Percentiles rank a stretch among this genome's conserved stretches.
phyloP scores from a whole-genome alignment of 2,888 invertebrate species.

The Adelognathus sp. region DNA sequence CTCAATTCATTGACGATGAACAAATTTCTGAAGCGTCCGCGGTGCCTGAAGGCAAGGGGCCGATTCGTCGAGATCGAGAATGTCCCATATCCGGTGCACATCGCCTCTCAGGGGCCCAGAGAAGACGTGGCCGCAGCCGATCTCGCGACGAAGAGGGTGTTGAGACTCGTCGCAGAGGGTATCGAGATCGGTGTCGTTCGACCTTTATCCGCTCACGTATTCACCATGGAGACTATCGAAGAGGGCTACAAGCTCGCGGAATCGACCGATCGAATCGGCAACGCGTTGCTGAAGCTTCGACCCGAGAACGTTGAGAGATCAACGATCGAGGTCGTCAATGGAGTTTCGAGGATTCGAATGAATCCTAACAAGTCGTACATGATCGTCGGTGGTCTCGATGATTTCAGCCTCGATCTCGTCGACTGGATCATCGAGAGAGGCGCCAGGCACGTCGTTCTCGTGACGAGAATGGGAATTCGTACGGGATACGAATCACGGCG shows the following conservation, averaged over 20 bases:
- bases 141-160: conserved; percentile 89
- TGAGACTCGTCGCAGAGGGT: conserved; percentile 91
- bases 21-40: conserved; percentile 95
- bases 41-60: conserved; percentile 95
- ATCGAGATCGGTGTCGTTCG: conserved; percentile 93
- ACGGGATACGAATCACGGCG: conserved; percentile 96
- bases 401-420: conserved; percentile 96
- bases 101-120: too few relatives aligned
- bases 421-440: conserved; percentile 95
- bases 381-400: conserved; percentile 95
- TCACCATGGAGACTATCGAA: conserved; percentile 93
- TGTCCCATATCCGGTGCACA: too few relatives aligned
- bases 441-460: conserved; percentile 91
- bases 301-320: conserved; percentile 86
- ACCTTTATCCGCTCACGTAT: conserved; percentile 95
- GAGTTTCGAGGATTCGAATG: conserved; percentile 91
- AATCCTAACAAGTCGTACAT: conserved; percentile 90
- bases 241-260: conserved; percentile 97
- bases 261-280: conserved; percentile 98
- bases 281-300: conserved; percentile 95
- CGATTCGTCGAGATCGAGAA: conserved; percentile 99
- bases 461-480: conserved; percentile 94
- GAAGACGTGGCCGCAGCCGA: conserved; percentile 94
- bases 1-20: conserved; percentile 98
- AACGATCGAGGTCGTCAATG: conserved; percentile 81